A percentile compares a stretch with the other conserved stretches of the same genome.
These are phyloP conservation scores for Thelaira solivaga DNA, from an alignment of 2,888 invertebrate species.

Conservation along the genomic window DNA sequence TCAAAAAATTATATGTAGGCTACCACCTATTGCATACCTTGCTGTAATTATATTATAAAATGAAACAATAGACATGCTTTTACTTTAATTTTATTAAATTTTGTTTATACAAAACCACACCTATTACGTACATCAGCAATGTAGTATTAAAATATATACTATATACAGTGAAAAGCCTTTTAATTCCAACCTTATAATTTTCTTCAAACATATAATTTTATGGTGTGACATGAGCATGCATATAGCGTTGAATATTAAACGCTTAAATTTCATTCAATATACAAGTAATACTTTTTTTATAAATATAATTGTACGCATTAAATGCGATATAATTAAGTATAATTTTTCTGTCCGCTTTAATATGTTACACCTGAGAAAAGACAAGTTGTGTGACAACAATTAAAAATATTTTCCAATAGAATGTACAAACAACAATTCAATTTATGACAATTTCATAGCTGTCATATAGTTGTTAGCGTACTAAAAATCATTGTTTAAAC, in stretches of 20 bases:
- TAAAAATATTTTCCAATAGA: slow-evolving; percentile 45
- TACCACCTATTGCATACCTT: too few relatives aligned
- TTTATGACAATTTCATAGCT: slow-evolving; percentile 63
- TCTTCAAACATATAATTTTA: neutral
- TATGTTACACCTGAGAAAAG: slow-evolving; percentile 50
- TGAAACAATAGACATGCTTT: too few relatives aligned
- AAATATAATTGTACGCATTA: slow-evolving; percentile 20
- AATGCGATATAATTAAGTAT: slow-evolving; percentile 21
- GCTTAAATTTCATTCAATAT: neutral
- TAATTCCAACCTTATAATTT: neutral
- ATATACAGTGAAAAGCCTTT: neutral
- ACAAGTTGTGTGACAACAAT: slow-evolving; percentile 54
- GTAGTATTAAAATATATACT: neutral
- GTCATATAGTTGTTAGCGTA: slow-evolving; percentile 65
- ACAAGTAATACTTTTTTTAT: neutral
- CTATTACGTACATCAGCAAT: neutral
- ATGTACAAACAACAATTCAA: slow-evolving; percentile 57
- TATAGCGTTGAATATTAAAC: neutral
- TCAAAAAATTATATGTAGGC: too few relatives aligned
- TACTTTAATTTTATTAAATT: too few relatives aligned
- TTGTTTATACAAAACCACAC: neutral
- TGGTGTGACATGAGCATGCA: neutral
- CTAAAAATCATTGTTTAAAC: slow-evolving; percentile 64
- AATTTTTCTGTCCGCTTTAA: slow-evolving; percentile 37
- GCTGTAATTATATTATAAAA: too few relatives aligned